Conservation (phyloP, 2,797 vertebrate species). For the Malacoraja senta region DNA sequence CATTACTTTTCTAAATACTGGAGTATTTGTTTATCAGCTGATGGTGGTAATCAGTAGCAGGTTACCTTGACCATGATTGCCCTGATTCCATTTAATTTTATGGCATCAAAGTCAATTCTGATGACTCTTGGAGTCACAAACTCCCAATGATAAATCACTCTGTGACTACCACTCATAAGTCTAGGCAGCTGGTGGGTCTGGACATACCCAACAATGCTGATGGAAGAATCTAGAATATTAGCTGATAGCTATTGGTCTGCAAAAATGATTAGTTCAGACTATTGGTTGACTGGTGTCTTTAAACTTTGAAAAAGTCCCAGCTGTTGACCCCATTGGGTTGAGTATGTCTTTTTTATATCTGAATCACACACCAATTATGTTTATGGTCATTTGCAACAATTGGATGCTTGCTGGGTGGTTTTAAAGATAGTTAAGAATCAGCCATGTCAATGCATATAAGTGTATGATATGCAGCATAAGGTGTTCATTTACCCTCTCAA, state of each 20-base stretch:
- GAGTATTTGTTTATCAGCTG: too few species aligned
- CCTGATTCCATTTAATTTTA: too few species aligned
- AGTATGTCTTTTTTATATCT: background rate
- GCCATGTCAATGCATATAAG: too few species aligned
- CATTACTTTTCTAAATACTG: too few species aligned
- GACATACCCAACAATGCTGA: background rate
- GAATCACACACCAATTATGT: background rate
- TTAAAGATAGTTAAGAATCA: background rate
- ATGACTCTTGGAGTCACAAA: background rate
- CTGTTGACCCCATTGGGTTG: background rate
- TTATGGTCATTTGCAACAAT: background rate
- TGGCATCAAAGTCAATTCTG: too few species aligned
- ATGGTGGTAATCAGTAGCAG: too few species aligned
- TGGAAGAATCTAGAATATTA: background rate
- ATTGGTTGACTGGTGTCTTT: too few species aligned
- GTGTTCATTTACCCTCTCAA: too few species aligned
- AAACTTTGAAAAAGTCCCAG: too few species aligned
- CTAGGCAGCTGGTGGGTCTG: background rate
- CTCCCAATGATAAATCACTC: background rate
- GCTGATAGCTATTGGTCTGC: too few species aligned
- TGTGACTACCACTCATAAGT: background rate
- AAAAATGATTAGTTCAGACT: background rate
- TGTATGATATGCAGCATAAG: too few species aligned
- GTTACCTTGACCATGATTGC: too few species aligned
- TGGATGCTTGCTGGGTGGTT: background rate